These are phyloP conservation scores for Leucoraja ocellata DNA, from an alignment of 2,797 vertebrate species.

Conservation along the genomic window DNA sequence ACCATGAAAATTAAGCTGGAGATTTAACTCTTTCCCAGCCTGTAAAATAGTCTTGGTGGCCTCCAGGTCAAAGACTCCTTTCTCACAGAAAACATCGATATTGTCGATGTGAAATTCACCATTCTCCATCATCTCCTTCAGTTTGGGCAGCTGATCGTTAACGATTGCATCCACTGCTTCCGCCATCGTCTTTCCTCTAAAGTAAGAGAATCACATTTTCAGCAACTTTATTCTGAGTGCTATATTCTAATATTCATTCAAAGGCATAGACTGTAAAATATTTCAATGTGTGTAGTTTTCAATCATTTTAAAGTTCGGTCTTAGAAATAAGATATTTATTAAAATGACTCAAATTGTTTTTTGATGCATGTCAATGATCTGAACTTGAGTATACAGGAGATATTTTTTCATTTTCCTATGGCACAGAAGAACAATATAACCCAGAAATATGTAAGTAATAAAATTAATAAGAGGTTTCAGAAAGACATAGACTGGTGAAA, in stretches of 20 bases:
- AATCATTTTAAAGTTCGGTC: neutral
- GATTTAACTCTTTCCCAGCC: conserved; percentile 74
- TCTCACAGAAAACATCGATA: conserved; percentile 95
- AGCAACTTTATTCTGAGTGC: neutral
- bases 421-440: too few relatives aligned
- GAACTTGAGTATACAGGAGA: neutral
- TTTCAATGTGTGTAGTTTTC: neutral
- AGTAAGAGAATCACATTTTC: conserved; percentile 41
- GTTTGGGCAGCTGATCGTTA: conserved; percentile 72
- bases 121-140: conserved; percentile 58
- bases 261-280: neutral
- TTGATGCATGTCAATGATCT: neutral
- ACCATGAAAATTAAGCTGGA: conserved; percentile 93
- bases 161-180: conserved; percentile 80
- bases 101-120: conserved; percentile 75
- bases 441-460: neutral
- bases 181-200: conserved; percentile 73
- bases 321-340: neutral
- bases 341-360: neutral
- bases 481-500: neutral
- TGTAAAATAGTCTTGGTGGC: conserved; percentile 79
- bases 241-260: neutral
- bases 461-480: neutral
- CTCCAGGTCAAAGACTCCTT: conserved; percentile 82
- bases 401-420: neutral